These are phyloP conservation scores for Gephyroberyx darwinii DNA, from an alignment of 2,797 vertebrate species.

Conservation along the genomic window DNA sequence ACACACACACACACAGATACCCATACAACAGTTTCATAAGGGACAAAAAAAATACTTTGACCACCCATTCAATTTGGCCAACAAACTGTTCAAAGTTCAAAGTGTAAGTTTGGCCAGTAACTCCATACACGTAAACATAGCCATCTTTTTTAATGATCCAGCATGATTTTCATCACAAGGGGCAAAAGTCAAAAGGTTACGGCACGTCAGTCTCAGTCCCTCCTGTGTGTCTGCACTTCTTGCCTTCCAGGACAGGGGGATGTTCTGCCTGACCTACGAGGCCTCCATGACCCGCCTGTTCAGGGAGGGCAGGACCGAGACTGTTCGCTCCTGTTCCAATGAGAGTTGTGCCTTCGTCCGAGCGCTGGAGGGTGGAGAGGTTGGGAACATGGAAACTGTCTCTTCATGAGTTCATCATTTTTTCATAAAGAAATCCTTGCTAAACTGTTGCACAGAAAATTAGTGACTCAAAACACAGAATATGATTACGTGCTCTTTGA, in stretches of 20 bases:
- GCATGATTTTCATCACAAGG: no score
- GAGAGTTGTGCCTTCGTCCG: constrained; percentile 86
- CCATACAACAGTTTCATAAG: not conserved
- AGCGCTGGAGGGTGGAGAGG: constrained; percentile 83
- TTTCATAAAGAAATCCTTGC: not conserved
- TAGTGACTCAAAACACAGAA: not conserved
- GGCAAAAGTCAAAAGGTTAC: no score
- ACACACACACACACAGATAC: not conserved
- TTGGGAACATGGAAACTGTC: constrained; percentile 38
- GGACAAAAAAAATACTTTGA: not conserved
- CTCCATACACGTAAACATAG: no score
- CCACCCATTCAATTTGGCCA: not conserved
- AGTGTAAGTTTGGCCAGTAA: not conserved
- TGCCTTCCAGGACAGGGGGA: constrained; percentile 80
- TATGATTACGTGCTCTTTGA: not conserved
- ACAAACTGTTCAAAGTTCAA: not conserved
- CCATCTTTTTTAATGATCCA: no score
- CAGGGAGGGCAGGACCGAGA: constrained; percentile 91
- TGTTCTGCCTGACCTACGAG: constrained; percentile 90
- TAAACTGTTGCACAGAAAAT: not conserved
- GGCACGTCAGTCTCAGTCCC: no score
- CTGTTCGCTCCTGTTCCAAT: constrained; percentile 86
- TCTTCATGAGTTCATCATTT: not conserved
- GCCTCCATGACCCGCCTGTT: constrained; percentile 92
- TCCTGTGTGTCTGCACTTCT: not conserved